Base-by-base conservation (phyloP, 2,888 invertebrate species). In the Thereva nobilitata region DNA sequence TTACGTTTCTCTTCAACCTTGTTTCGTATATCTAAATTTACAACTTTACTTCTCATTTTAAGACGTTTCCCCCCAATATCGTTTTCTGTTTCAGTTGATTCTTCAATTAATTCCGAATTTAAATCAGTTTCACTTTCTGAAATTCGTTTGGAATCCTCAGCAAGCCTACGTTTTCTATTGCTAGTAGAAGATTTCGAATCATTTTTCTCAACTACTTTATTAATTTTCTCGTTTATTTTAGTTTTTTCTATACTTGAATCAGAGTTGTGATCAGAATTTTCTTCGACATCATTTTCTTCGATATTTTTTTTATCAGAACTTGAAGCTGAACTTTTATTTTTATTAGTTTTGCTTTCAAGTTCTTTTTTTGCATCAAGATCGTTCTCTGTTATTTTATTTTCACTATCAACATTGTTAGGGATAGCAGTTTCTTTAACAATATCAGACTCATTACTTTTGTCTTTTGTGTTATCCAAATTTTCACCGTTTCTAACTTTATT, bases 91-190 rank as follows among this genome's bases (percentile, higher is more conserved):
- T 74, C 75, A 3, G 73, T 72, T 8, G 73, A 68, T 6, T 83
- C 84, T 64, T 84, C 84, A 0, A 82, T 82, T 66, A 83, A 83
- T 73, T 86, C 86, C 0, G 83, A 82, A 67, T 76, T 76, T 0
- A 72, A 67, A 34, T 80, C 80, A 7, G 76, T 69, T 57, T 80
- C 80, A 68, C 80, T 80, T 50, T 80, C 80, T 0, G 80, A 80
- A 12, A 76, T 64, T 4, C 84, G 73, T 44, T 82, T 76, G 6
- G 38, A 6, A 8, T 44, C 34, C 40, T 57, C 52, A 38, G 42
- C 50, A 0, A 79, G 70, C 0, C 80, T 77, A 8, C 80, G 77
- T 52, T 80, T 80, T 0, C 80, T 76, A 68, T 77, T 78, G 23
- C 23, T 5, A 70, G 69, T 35, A 67, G 42, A 12, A 40, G 37